phyloP scores from a whole-genome alignment of 2,888 invertebrate genomes.

The Liodrosophila aerea region DNA sequence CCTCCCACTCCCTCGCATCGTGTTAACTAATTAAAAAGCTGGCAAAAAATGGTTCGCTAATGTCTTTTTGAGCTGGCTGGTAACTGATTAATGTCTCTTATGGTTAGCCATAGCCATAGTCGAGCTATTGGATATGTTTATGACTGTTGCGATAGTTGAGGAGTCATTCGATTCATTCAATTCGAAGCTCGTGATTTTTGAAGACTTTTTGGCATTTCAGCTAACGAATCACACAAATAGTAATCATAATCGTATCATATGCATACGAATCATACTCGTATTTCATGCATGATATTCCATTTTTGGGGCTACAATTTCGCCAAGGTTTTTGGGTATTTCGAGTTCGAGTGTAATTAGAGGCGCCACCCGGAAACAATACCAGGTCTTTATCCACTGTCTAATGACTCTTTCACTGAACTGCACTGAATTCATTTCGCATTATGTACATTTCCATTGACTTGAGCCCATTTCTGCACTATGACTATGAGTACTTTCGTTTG shows the following conservation, averaged over 20 bases:
- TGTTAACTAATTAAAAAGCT: conserved; percentile 51
- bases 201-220: conserved; percentile 27
- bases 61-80: conserved; percentile 28
- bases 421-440: conserved; percentile 1
- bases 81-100: conserved; percentile 44
- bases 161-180: conserved; percentile 19
- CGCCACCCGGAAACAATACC: conserved; percentile 31
- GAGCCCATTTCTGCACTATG: background rate
- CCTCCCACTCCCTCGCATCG: conserved; percentile 32
- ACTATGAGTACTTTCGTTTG: background rate
- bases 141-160: conserved; percentile 17
- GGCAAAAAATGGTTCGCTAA: conserved; percentile 29
- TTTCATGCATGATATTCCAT: conserved; percentile 22
- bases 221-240: conserved; percentile 26
- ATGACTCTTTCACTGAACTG: conserved; percentile 12
- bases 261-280: too few relatives aligned
- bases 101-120: conserved; percentile 26
- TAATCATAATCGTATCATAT: too few relatives aligned
- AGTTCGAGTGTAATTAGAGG: conserved; percentile 23
- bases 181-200: conserved; percentile 23
- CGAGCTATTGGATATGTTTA: conserved; percentile 25
- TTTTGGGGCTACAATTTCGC: conserved; percentile 25
- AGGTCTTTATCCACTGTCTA: conserved; percentile 6
- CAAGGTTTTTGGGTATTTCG: background rate
- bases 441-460: too few relatives aligned